Base-by-base conservation (phyloP, 2,888 invertebrate genomes). In the Drosophila recens region DNA sequence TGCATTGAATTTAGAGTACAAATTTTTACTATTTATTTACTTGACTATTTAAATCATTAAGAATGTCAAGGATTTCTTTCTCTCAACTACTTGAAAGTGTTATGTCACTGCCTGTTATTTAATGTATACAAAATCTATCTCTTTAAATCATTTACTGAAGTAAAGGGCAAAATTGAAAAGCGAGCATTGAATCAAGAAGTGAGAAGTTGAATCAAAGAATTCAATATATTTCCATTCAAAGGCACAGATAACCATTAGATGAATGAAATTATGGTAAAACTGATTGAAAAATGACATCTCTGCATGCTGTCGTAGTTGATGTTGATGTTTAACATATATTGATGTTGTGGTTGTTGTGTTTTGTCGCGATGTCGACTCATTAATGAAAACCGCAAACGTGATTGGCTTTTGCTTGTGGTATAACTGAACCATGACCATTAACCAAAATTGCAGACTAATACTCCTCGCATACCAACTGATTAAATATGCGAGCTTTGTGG, bases 381-480 rank as follows among this genome's bases (percentile, higher is more conserved):
- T 30, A 30, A 15, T n/a, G n/a, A 30, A 27, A 48, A 30, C 30
- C 15, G 6, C 15, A 33, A 48, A 5, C 6, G 23, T 23, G 33
- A 17, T 34, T 33, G 34, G 6, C 4, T 52, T 36, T 36, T 27
- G 10, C 6, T 53, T 10, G 9, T 6, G 38, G 8, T 54, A 20
- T 13, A 54, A 42, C 53, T 11, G 13, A 54, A 15, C 43, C 30
- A 33, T 30, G 36, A 43, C 64, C 68, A 69, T 69, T 66, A 76
- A 74, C 52, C 65, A 53, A 57, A 68, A 69, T 79, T 59, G 45
- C 20, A 46, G 42, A 62, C 40, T 69, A 59, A 74, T 69, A 46
- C 43, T 42, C 17, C 23, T 54, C 53, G 49, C 53, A 51, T 52
- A 45, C 42, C 15, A 43, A 11, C 52, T 46, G 48, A 78, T 46